These are phyloP conservation scores for Meteorus sp. DNA, from an alignment of 1,140 invertebrate species.

Conservation along the genomic window DNA sequence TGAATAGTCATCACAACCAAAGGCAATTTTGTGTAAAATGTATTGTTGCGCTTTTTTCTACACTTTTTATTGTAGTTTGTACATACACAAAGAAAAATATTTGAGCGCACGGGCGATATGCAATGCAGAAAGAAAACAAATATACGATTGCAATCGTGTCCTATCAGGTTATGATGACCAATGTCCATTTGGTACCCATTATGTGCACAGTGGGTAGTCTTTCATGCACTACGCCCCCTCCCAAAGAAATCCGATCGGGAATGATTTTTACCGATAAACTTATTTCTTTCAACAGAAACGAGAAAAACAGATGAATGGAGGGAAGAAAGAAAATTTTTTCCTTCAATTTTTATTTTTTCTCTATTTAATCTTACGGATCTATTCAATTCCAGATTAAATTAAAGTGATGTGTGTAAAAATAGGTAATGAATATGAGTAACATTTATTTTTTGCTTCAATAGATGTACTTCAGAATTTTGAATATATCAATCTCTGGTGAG, in stretches of 20 bases:
- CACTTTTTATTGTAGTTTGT: slow-evolving; percentile 11
- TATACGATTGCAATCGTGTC: slow-evolving; percentile 28
- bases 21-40: slow-evolving; percentile 4
- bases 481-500: no score
- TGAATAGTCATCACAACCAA: no score
- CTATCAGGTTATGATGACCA: slow-evolving; percentile 31
- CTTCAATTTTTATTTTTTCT: neutral
- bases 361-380: neutral
- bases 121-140: no score
- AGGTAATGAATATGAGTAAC: no score
- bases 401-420: no score
- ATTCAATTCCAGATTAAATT: no score
- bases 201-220: slow-evolving; percentile 9
- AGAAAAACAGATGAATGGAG: no score
- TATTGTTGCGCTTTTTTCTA: slow-evolving; percentile 28
- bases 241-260: slow-evolving; percentile 19
- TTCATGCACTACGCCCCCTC: neutral
- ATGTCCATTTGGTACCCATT: slow-evolving; percentile 26
- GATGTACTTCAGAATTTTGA: no score
- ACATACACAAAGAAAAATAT: slow-evolving; percentile 28
- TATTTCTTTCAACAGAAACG: neutral
- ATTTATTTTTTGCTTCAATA: no score
- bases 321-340: slow-evolving; percentile 1
- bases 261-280: neutral
- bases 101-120: no score